A percentile compares a stretch with the other conserved stretches of the same genome.
phyloP scores from a whole-genome alignment of 2,888 invertebrate species.

The Congeria kusceri region DNA sequence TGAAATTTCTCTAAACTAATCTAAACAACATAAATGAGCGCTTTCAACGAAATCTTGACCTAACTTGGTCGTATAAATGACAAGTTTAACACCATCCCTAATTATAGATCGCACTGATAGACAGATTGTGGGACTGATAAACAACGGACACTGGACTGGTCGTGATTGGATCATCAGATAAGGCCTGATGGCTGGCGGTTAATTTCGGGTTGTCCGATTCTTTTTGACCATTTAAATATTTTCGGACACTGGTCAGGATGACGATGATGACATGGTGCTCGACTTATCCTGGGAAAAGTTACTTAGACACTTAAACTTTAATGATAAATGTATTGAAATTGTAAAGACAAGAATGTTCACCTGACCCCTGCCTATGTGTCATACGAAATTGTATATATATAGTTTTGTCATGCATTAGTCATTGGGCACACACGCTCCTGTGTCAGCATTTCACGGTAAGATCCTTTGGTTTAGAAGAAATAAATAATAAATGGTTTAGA shows the following conservation, averaged over 20 bases:
- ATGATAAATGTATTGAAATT: too few relatives aligned
- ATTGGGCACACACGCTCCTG: too few relatives aligned
- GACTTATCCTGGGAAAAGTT: conserved; percentile 1
- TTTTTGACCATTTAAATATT: conserved; percentile 33
- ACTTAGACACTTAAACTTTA: too few relatives aligned
- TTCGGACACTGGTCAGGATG: not conserved
- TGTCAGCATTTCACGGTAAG: too few relatives aligned
- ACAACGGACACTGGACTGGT: conserved; percentile 39
- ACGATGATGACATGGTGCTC: not conserved
- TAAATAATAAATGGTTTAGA: too few relatives aligned
- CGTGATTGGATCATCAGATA: conserved; percentile 37
- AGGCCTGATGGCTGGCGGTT: conserved; percentile 17
- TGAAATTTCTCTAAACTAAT: conserved; percentile 35
- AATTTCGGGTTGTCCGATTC: conserved; percentile 54
- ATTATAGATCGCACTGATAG: conserved; percentile 53
- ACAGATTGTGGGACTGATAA: conserved; percentile 48
- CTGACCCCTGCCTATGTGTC: too few relatives aligned
- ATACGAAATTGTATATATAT: too few relatives aligned
- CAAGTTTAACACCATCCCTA: conserved; percentile 44
- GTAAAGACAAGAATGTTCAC: too few relatives aligned
- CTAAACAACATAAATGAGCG: conserved; percentile 41
- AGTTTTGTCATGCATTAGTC: too few relatives aligned
- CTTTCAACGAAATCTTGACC: conserved; percentile 36
- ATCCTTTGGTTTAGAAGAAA: too few relatives aligned
- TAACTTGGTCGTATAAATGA: conserved; percentile 44